A percentile compares a stretch with the other conserved stretches of the same genome.
These are phyloP conservation scores for Uloborus diversus DNA, from an alignment of 1,140 invertebrate species.

Conservation along the genomic window DNA sequence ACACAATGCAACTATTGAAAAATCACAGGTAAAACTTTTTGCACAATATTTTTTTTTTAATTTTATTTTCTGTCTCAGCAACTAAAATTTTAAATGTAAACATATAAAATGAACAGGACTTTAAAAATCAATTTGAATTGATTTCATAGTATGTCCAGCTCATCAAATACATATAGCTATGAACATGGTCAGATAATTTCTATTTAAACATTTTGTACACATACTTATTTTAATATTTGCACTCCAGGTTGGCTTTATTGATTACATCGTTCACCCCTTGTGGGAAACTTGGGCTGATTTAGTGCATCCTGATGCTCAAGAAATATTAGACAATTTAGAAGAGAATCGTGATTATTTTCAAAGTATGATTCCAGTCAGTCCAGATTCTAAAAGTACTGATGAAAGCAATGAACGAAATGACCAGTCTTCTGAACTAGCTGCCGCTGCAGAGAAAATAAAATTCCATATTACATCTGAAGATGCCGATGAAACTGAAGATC, in stretches of 20 bases:
- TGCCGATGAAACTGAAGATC: slow-evolving; percentile 69
- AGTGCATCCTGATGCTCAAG: slow-evolving; percentile 97
- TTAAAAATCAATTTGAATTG: not conserved
- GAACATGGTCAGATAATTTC: too few relatives aligned
- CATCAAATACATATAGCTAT: too few relatives aligned
- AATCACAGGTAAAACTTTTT: slow-evolving; percentile 79
- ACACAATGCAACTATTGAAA: slow-evolving; percentile 97
- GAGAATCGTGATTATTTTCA: slow-evolving; percentile 99
- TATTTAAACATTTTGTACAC: too few relatives aligned
- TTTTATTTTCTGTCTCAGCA: not conserved
- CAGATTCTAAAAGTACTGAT: slow-evolving; percentile 60
- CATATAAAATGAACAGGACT: not conserved
- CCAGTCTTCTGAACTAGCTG: slow-evolving; percentile 59
- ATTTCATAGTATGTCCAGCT: too few relatives aligned
- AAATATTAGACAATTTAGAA: slow-evolving; percentile 96
- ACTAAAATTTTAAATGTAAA: not conserved
- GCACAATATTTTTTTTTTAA: not conserved
- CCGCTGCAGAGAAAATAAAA: slow-evolving; percentile 67
- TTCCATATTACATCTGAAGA: slow-evolving; percentile 86
- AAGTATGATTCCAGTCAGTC: slow-evolving; percentile 74
- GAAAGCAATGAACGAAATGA: slow-evolving; percentile 40
- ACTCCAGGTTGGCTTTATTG: slow-evolving; percentile 93
- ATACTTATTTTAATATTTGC: too few relatives aligned
- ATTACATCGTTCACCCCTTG: slow-evolving; percentile 98
- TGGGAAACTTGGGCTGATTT: slow-evolving; percentile 99